Conservation (phyloP, 1,140 invertebrate species). For the Lepidostoma basale region DNA sequence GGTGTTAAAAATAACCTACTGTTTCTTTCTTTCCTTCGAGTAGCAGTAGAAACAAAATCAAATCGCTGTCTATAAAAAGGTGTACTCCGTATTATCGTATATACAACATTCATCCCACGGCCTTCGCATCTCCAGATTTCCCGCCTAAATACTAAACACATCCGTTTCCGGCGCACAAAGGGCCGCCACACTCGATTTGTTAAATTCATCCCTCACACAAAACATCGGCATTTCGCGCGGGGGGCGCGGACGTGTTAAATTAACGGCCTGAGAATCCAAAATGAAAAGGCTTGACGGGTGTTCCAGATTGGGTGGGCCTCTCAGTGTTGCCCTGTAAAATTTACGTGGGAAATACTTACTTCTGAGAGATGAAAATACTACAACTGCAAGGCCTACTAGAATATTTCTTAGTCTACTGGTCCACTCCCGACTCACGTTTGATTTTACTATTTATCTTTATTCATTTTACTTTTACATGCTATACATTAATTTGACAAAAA, state of each 20-base stretch:
- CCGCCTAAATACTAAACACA: constrained; percentile 13
- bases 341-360: not conserved
- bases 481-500: too few relatives aligned
- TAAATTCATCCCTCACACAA: not conserved
- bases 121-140: constrained; percentile 4
- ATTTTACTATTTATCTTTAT: too few relatives aligned
- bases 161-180: constrained; percentile 8
- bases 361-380: not conserved
- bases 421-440: too few relatives aligned
- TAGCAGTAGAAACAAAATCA: too few relatives aligned
- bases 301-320: not conserved
- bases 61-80: too few relatives aligned
- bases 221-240: not conserved
- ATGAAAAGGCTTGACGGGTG: constrained; percentile 24
- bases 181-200: constrained; percentile 17
- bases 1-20: too few relatives aligned
- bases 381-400: too few relatives aligned
- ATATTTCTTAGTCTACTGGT: too few relatives aligned
- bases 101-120: constrained; percentile 1
- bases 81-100: not conserved
- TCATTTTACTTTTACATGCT: too few relatives aligned
- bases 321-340: not conserved
- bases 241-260: constrained; percentile 31
- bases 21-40: too few relatives aligned
- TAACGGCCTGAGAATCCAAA: constrained; percentile 28